A percentile compares a stretch with the other conserved stretches of the same genome.
phyloP scores from a whole-genome alignment of 2,888 invertebrate species.

The Caenorhabditis panamensis region DNA sequence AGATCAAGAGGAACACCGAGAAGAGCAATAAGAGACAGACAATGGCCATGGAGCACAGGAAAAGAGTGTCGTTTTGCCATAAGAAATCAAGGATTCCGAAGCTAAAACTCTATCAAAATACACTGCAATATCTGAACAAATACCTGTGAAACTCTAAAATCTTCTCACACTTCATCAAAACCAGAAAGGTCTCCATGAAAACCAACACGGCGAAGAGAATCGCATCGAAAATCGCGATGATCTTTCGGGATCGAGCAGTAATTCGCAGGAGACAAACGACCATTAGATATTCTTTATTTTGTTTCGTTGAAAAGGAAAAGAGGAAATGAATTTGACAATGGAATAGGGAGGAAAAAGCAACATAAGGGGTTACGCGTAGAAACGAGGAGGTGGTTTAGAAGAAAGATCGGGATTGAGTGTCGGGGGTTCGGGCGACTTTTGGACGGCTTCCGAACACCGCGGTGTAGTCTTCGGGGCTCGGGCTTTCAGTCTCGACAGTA shows the following conservation, averaged over 20 bases:
- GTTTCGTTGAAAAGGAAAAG: constrained; percentile 10
- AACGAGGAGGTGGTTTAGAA: constrained; percentile 55
- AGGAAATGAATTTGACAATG: not conserved
- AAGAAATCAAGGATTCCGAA: constrained; percentile 23
- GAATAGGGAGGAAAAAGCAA: not conserved
- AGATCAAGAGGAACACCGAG: constrained; percentile 14
- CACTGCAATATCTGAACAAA: not conserved
- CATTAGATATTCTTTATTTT: constrained; percentile 32
- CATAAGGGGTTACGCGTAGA: constrained; percentile 38
- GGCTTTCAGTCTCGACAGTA: constrained; percentile 37
- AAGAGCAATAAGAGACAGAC: not conserved
- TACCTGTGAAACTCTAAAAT: constrained; percentile 26
- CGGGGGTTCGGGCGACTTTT: constrained; percentile 79
- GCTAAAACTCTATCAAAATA: not conserved
- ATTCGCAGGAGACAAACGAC: constrained; percentile 48
- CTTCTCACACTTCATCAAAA: constrained; percentile 34
- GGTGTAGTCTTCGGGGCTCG: constrained; percentile 72
- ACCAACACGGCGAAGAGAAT: constrained; percentile 15
- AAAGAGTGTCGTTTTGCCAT: constrained; percentile 22
- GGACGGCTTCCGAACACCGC: constrained; percentile 78
- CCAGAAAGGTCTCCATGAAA: constrained; percentile 15
- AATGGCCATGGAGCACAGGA: constrained; percentile 21
- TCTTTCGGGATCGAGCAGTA: constrained; percentile 17
- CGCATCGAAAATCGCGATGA: constrained; percentile 17
- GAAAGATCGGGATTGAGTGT: constrained; percentile 67